Evolutionary conservation across 2,797 vertebrate species (phyloP).

Genomic region (Coreius guichenoti): DNA sequence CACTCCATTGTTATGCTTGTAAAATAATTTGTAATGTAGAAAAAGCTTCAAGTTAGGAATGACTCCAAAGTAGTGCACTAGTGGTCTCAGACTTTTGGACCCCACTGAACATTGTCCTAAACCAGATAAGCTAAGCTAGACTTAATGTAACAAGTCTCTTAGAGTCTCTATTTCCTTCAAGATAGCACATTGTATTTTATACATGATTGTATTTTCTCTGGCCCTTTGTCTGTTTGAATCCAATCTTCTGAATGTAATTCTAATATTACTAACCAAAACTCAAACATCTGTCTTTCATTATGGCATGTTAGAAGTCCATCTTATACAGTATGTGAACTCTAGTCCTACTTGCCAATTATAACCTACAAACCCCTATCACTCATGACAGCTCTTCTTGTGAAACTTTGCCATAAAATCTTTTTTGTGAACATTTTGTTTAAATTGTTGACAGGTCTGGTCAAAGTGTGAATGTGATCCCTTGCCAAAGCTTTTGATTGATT

Average conservation of each 20-base stretch:
- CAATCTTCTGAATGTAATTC: slow-evolving; percentile 48
- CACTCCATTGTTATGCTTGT: background rate
- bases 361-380: slow-evolving; percentile 48
- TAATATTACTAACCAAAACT: slow-evolving; percentile 60
- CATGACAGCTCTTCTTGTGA: slow-evolving; percentile 60
- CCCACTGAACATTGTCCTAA: background rate
- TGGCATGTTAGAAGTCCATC: slow-evolving; percentile 61
- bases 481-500: slow-evolving; percentile 66
- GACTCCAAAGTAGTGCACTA: background rate
- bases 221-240: slow-evolving; percentile 50
- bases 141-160: background rate
- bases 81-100: slow-evolving; percentile 4
- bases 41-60: background rate
- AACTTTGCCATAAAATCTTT: slow-evolving; percentile 60
- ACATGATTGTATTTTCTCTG: slow-evolving; percentile 50
- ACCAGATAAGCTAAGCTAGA: slow-evolving; percentile 20
- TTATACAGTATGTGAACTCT: slow-evolving; percentile 56
- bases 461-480: slow-evolving; percentile 53
- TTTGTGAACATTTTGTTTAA: slow-evolving; percentile 38
- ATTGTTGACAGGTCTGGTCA: slow-evolving; percentile 61
- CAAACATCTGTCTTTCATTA: slow-evolving; percentile 61
- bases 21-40: background rate
- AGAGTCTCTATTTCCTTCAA: slow-evolving; percentile 16
- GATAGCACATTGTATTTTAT: slow-evolving; percentile 33
- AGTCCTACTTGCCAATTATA: slow-evolving; percentile 56